A percentile compares a stretch with the other conserved stretches of the same genome.
phyloP scores from a whole-genome alignment of 2,113 vertebrate genomes.

The Cavia porcellus region DNA sequence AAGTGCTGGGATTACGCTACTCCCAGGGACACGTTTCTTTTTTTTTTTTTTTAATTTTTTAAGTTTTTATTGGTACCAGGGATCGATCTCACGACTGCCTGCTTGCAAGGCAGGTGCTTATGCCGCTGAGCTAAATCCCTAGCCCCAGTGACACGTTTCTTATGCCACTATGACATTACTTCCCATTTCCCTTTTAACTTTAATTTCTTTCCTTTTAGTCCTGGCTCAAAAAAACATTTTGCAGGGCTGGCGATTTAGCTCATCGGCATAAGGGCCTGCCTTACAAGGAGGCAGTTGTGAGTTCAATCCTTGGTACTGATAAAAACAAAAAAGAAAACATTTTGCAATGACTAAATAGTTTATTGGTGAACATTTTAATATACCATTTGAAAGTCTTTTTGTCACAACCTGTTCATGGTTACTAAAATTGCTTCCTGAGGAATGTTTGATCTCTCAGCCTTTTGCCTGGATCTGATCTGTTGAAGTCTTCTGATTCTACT shows the following conservation, averaged over 20 bases:
- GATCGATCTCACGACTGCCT: too few relatives aligned
- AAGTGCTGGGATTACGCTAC: not conserved
- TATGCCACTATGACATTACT: not conserved
- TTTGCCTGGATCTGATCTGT: not conserved
- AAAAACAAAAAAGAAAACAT: too few relatives aligned
- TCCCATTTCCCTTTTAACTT: slow-evolving; percentile 5
- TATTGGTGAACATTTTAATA: slow-evolving; percentile 7
- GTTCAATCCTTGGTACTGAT: too few relatives aligned
- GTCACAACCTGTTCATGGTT: slow-evolving; percentile 28
- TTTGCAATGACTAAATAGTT: slow-evolving; percentile 44
- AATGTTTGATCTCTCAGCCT: slow-evolving; percentile 33
- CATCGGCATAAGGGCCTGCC: too few relatives aligned
- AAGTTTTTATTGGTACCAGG: too few relatives aligned
- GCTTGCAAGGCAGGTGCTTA: too few relatives aligned
- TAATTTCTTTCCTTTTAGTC: not conserved
- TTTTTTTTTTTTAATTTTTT: too few relatives aligned
- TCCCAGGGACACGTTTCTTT: not conserved
- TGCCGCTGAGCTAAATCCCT: too few relatives aligned
- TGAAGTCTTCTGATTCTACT: not conserved
- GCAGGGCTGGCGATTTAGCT: too few relatives aligned
- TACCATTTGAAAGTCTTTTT: slow-evolving; percentile 16
- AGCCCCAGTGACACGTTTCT: not conserved
- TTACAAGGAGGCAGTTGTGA: too few relatives aligned
- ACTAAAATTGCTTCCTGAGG: not conserved
- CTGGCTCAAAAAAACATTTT: not conserved